Conservation (phyloP, 2,797 vertebrate species). For the Myripristis jacobus region DNA sequence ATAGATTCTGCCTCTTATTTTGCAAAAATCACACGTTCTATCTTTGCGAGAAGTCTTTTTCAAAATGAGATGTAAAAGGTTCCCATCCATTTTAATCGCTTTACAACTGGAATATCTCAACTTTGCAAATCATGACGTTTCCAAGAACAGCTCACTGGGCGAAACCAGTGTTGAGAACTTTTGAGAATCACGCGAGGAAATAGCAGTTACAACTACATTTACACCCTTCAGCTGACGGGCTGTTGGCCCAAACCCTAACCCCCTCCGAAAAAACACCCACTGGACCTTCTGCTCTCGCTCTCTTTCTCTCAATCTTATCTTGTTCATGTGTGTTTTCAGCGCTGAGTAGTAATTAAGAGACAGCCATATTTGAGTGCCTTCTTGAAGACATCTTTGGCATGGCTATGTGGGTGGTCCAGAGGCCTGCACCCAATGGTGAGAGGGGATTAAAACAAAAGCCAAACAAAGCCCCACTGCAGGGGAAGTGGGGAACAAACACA, state of each 20-base stretch:
- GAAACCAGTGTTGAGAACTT: constrained; percentile 1
- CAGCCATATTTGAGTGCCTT: constrained; percentile 77
- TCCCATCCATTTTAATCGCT: no score
- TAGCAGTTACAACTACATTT: background rate
- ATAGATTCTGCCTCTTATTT: background rate
- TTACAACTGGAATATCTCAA: no score
- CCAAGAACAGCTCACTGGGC: background rate
- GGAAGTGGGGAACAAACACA: constrained; percentile 68
- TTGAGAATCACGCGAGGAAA: constrained; percentile 14
- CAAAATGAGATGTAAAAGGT: background rate
- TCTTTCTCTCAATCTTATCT: constrained; percentile 65
- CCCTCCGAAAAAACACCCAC: constrained; percentile 33
- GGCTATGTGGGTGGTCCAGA: constrained; percentile 80
- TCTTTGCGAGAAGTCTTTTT: background rate
- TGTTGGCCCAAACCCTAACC: constrained; percentile 34
- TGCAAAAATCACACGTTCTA: background rate
- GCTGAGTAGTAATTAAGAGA: constrained; percentile 73
- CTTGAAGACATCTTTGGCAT: constrained; percentile 77
- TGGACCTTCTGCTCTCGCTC: constrained; percentile 38
- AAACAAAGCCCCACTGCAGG: constrained; percentile 77
- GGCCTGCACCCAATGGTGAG: constrained; percentile 80
- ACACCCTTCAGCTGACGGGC: constrained; percentile 9
- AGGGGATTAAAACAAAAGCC: constrained; percentile 82
- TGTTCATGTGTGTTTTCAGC: constrained; percentile 66
- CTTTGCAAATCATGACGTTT: background rate